Evolutionary conservation across 92 coral and sea anemone genomes (phyloP), one percentile per base, ranked within the genome.

Genomic region (Heliopora coerulea): DNA sequence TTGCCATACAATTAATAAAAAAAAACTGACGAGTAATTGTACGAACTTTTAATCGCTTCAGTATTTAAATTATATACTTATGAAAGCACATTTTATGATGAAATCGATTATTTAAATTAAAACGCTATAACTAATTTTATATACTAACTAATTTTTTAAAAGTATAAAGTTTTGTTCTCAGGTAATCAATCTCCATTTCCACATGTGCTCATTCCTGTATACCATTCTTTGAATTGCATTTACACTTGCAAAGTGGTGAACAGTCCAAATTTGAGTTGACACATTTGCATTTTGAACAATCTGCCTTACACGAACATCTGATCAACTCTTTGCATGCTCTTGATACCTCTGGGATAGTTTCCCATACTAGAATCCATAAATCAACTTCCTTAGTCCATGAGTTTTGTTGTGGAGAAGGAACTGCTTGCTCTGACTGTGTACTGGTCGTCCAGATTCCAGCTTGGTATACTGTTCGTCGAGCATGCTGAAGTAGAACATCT

Each of bases 271-370:
- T 62, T 33, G 81, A 58, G 28, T 76, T 76, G 50, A 28, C 12
- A 61, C 73, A 76, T 52, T 62, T 76, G 26, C 73, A 76, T 39
- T 2, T 3, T 35, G 25, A 18, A 37, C 79, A 74, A 3, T 48
- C 68, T 27, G 0, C 30, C 21, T 74, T 57, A 37, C 79, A 74
- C 3, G 49, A 48, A 32, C 79, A 74, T 49, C 56, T 74, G 2
- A 74, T 26, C 3, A 74, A 29, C 26, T 77, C 60, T 10, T n/a
- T 42, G 74, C 82, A 77, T 0, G 74, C 82, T 62, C 63, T 77
- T 12, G 82, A 37, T 3, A 68, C 77, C 68, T 79, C 77, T 17
- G 77, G 83, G 1, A 79, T 3, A 3, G 57, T 52, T 1, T 68
- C 1, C 83, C 83, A 79, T 1, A 79, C 66, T 27, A 59, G 83